phyloP scores from a whole-genome alignment of 1,140 invertebrate species.

The Bombus terrestris region DNA sequence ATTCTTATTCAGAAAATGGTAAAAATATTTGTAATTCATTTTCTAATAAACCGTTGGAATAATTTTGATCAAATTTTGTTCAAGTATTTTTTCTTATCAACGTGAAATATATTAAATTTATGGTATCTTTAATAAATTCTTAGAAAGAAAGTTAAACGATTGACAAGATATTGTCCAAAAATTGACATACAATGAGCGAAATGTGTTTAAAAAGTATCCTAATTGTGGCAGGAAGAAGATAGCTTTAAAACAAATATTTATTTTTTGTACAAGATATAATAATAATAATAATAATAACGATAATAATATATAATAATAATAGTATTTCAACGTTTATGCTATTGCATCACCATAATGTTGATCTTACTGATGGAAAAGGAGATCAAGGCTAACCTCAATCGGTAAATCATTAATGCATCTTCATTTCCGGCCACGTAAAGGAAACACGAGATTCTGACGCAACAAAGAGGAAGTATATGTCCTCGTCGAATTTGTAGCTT shows the following conservation, averaged over 20 bases:
- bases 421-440: neutral
- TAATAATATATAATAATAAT: no score
- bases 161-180: no score
- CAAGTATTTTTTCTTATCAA: neutral
- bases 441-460: neutral
- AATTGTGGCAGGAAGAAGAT: no score
- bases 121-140: neutral
- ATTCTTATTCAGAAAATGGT: neutral
- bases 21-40: neutral
- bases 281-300: no score
- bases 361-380: neutral
- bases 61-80: neutral
- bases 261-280: no score
- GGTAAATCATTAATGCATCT: neutral
- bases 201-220: no score
- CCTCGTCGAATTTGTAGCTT: constrained; percentile 39
- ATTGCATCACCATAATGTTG: neutral
- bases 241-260: no score
- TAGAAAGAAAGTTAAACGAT: no score
- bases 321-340: neutral
- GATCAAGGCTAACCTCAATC: constrained; percentile 1
- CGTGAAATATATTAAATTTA: neutral
- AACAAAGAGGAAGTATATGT: constrained; percentile 9
- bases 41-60: no score
- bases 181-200: no score